Base-by-base conservation (phyloP, 2,797 vertebrate species). In the Epinephelus awoara region DNA sequence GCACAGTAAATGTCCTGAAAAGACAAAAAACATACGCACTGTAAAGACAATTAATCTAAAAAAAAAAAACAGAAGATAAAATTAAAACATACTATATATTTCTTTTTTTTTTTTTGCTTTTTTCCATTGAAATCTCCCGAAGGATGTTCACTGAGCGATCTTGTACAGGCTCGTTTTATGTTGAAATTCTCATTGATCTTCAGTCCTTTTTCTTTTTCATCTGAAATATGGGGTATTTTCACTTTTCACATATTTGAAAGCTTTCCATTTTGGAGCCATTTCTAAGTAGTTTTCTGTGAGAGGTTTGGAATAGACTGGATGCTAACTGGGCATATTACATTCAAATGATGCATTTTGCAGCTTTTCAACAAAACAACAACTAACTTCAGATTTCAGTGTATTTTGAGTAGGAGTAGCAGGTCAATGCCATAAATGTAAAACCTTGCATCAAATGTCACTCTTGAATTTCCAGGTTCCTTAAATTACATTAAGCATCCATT, bases 401-500 rank as follows among this genome's bases (percentile, higher is more conserved):
- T 50, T 25, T 13, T 58, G 21, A 29, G 51, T 10, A 25, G 46
- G 13, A 52, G 4, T 7, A 2, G 27, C 34, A 58, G 55, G 29
- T 47, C 13, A n/a, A 23, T 56, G 74, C 21, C 25, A 56, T 25
- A 52, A 14, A 51, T 50, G 38, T 46, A 2, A 62, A 59, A 56
- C 1, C 4, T 34, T 40, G 10, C 11, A 61, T 58, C 8, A 72
- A n/a, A 17, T 34, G 27, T 55, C 18, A 49, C 21, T 25, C 15
- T 63, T 49, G 27, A 65, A 42, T 52, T 29, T 14, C 7, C 19
- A 27, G 23, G 10, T 44, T 59, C 25, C 27, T 47, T 38, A 57
- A 38, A 21, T 67, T 15, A 59, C 57, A 61, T 42, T 50, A 51
- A 19, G 19, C n/a, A 40, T 62, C 63, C 19, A 61, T 46, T 56